Evolutionary conservation across 2,888 invertebrate species (phyloP).

Genomic region (Ganaspis brasiliensis): DNA sequence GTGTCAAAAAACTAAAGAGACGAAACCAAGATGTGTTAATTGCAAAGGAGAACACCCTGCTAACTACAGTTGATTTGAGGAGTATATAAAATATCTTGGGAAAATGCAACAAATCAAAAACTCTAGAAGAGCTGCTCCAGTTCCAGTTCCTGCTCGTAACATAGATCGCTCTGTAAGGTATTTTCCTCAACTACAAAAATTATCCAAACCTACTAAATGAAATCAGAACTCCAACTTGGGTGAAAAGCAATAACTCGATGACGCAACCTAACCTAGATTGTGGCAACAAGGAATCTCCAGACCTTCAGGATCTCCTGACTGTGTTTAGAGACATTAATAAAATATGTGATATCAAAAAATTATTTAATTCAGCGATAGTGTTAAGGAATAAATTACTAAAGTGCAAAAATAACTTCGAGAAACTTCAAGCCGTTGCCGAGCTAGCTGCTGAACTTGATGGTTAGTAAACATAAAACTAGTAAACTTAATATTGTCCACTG

Average conservation of each 20-base stretch:
- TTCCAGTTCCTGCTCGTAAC: too few relatives aligned
- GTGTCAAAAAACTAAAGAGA: neutral
- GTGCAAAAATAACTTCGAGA: neutral
- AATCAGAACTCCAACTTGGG: too few relatives aligned
- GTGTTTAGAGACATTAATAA: neutral
- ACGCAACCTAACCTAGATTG: too few relatives aligned
- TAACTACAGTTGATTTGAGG: neutral
- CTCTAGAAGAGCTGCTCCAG: neutral
- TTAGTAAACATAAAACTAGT: neutral
- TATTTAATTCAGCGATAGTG: neutral
- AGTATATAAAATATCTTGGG: neutral
- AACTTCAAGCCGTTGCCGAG: neutral
- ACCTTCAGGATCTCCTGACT: neutral
- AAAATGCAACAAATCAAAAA: neutral
- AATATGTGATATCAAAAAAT: neutral
- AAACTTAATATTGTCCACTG: neutral
- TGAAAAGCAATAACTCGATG: too few relatives aligned
- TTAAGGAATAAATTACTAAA: neutral
- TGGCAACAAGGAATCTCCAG: neutral
- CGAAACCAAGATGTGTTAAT: neutral
- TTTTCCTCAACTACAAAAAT: neutral
- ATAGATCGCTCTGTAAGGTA: neutral
- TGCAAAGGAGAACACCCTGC: slow-evolving; percentile 5
- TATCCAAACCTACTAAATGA: too few relatives aligned
- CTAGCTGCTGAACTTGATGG: too few relatives aligned